These are phyloP conservation scores for Nycteola revayana DNA, from an alignment of 2,888 invertebrate species.

Conservation along the genomic window DNA sequence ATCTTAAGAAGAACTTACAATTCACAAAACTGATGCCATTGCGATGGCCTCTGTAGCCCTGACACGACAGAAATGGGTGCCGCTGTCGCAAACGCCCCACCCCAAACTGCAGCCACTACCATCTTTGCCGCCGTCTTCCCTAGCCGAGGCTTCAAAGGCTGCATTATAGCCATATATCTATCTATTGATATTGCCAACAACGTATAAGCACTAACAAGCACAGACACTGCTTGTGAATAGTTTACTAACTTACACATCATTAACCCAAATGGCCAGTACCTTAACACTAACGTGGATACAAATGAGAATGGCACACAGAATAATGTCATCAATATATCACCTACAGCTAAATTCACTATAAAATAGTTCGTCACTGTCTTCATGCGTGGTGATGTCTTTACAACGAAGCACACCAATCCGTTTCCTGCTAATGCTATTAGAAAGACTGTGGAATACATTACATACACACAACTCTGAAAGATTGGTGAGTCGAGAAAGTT, in stretches of 20 bases:
- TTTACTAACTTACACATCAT: conserved; percentile 91
- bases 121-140: conserved; percentile 86
- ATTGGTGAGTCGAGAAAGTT: conserved; percentile 43
- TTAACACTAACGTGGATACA: conserved; percentile 88
- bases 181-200: conserved; percentile 95
- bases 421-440: conserved; percentile 88
- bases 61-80: conserved; percentile 92
- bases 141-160: conserved; percentile 91
- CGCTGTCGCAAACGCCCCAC: conserved; percentile 89
- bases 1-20: too few relatives aligned
- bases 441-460: conserved; percentile 88
- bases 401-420: conserved; percentile 92
- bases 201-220: conserved; percentile 93
- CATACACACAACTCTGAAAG: conserved; percentile 85
- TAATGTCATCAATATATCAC: conserved; percentile 94
- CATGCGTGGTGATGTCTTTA: conserved; percentile 92
- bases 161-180: conserved; percentile 94
- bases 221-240: conserved; percentile 91
- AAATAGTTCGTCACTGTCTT: conserved; percentile 96
- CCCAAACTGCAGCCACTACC: conserved; percentile 88
- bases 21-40: conserved; percentile 84
- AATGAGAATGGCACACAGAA: conserved; percentile 96
- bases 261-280: conserved; percentile 94
- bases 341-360: conserved; percentile 93
- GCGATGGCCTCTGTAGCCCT: conserved; percentile 82